phyloP scores from a whole-genome alignment of 2,113 vertebrate species.

The Ciconia stormi region DNA sequence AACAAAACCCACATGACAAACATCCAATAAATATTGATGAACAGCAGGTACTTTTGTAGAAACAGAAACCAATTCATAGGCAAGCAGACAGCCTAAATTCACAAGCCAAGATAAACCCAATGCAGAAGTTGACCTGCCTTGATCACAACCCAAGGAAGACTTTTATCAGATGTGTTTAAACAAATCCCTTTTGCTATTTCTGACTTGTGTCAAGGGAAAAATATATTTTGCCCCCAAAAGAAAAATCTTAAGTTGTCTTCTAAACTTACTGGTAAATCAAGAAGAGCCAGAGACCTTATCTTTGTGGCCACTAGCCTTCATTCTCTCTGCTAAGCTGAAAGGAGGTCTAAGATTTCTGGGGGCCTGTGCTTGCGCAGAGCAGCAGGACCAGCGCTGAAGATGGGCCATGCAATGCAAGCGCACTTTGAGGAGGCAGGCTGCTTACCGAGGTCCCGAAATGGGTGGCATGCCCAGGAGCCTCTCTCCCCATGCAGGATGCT shows the following conservation, averaged over 20 bases:
- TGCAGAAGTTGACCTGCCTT: not conserved
- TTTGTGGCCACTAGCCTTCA: accelerated
- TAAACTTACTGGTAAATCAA: conserved; percentile 21
- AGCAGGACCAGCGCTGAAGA: not conserved
- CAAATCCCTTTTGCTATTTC: conserved; percentile 2
- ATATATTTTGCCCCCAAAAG: not conserved
- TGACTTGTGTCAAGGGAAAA: not conserved
- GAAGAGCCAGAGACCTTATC: not conserved
- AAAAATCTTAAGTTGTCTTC: not conserved
- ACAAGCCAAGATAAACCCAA: not conserved
- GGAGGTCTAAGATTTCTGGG: not conserved
- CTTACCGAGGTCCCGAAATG: not conserved
- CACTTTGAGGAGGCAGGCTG: not conserved
- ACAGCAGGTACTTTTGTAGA: not conserved
- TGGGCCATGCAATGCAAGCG: not conserved
- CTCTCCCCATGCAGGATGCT: not conserved
- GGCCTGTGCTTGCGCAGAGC: not conserved
- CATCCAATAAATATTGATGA: not conserved
- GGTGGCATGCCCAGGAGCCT: not conserved
- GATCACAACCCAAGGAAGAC: not conserved
- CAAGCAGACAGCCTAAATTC: not conserved
- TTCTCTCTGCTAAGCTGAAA: not conserved
- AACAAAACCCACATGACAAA: not conserved
- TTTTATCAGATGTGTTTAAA: conserved; percentile 17
- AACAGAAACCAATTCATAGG: not conserved